Percentiles rank a stretch among this genome's conserved stretches.
Conservation (phyloP, 2,888 invertebrate genomes). For the Platycheirus albimanus region DNA sequence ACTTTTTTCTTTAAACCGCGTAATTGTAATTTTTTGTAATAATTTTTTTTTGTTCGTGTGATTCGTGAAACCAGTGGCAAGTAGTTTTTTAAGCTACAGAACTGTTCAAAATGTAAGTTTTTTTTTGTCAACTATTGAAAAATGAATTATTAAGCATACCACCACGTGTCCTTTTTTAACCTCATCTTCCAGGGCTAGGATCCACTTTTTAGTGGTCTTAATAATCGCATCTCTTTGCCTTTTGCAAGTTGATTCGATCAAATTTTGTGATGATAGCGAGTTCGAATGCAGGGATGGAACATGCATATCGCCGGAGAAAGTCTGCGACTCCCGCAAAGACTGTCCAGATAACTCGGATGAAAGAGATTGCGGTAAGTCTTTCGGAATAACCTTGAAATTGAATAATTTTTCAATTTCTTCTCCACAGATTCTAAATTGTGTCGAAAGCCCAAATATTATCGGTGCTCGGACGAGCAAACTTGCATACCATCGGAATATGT, state of each 20-base stretch:
- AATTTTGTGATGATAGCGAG: slow-evolving; percentile 81
- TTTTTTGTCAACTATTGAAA: background rate
- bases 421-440: slow-evolving; percentile 80
- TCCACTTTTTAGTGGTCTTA: slow-evolving; percentile 58
- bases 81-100: background rate
- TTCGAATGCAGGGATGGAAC: slow-evolving; percentile 84
- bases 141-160: background rate
- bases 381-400: background rate
- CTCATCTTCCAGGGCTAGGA: slow-evolving; percentile 39
- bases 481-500: slow-evolving; percentile 89
- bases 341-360: slow-evolving; percentile 81
- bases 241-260: slow-evolving; percentile 4
- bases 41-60: slow-evolving; percentile 21
- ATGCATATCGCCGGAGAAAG: slow-evolving; percentile 80
- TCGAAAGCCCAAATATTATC: slow-evolving; percentile 81
- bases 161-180: slow-evolving; percentile 55
- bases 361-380: slow-evolving; percentile 80
- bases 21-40: slow-evolving; percentile 25
- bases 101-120: slow-evolving; percentile 28
- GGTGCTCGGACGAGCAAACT: slow-evolving; percentile 82
- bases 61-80: background rate
- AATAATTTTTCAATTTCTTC: background rate
- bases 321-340: slow-evolving; percentile 80
- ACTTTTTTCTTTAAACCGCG: slow-evolving; percentile 1
- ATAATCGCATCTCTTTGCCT: background rate